These are phyloP conservation scores for Spilogale gracilis DNA, from an alignment of 2,113 vertebrate species.

Conservation along the genomic window DNA sequence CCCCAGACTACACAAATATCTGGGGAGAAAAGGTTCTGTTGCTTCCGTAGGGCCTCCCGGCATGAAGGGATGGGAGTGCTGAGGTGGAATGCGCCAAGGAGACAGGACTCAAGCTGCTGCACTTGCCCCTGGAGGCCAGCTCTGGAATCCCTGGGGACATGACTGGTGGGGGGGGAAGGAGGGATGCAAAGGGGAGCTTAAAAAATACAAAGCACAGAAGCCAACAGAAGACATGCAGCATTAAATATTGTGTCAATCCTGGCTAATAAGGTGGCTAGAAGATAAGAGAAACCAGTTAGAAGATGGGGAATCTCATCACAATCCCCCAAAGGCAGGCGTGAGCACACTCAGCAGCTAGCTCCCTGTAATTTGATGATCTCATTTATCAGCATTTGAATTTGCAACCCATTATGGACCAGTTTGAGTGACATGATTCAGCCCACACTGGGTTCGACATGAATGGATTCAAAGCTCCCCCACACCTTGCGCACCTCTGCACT, in stretches of 20 bases:
- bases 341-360: slow-evolving; percentile 20
- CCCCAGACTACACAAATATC: not conserved
- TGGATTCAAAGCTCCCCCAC: not conserved
- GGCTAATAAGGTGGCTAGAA: slow-evolving; percentile 7
- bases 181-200: not conserved
- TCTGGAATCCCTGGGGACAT: too few relatives aligned
- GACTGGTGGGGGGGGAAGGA: not conserved
- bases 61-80: not conserved
- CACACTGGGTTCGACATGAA: not conserved
- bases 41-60: not conserved
- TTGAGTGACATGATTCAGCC: slow-evolving; percentile 27
- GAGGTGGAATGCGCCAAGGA: not conserved
- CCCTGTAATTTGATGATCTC: not conserved
- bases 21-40: not conserved
- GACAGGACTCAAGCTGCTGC: not conserved
- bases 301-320: not conserved
- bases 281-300: slow-evolving; percentile 28
- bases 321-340: not conserved
- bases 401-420: not conserved
- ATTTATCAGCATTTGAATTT: slow-evolving; percentile 58
- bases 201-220: not conserved
- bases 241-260: not conserved
- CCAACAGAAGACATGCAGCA: not conserved
- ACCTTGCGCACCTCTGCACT: not conserved
- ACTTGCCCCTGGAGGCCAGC: not conserved